These are phyloP conservation scores for Trichogramma evanescens DNA, from an alignment of 2,888 invertebrate species.

Conservation along the genomic window DNA sequence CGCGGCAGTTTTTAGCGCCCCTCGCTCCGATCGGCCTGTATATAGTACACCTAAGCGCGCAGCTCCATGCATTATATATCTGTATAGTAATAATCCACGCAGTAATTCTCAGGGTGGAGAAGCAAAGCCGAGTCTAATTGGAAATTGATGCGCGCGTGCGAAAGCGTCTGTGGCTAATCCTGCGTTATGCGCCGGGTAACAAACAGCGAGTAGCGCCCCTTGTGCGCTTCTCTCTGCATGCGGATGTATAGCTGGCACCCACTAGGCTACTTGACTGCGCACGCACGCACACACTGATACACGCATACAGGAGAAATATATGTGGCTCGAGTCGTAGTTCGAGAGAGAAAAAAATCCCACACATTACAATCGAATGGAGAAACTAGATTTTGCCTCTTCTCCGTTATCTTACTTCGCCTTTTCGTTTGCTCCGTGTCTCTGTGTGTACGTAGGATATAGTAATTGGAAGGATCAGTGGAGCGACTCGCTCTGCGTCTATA, in stretches of 20 bases:
- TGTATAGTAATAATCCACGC: conserved; percentile 3
- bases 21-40: conserved; percentile 14
- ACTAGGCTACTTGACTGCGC: neutral
- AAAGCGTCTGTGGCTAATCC: neutral
- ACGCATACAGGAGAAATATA: too few relatives aligned
- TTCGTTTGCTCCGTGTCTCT: too few relatives aligned
- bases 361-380: too few relatives aligned
- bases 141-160: conserved; percentile 6
- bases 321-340: too few relatives aligned
- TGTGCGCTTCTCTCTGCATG: too few relatives aligned
- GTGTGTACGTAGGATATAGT: too few relatives aligned
- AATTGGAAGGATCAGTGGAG: too few relatives aligned
- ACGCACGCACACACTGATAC: neutral
- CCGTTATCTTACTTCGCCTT: too few relatives aligned
- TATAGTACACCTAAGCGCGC: neutral
- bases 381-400: too few relatives aligned
- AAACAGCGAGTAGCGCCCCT: neutral
- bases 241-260: too few relatives aligned
- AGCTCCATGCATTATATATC: neutral
- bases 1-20: conserved; percentile 2
- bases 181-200: neutral
- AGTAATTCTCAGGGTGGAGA: conserved; percentile 3
- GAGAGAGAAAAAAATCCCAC: too few relatives aligned
- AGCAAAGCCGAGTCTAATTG: conserved; percentile 10
- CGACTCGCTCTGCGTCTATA: too few relatives aligned